These are phyloP conservation scores for Eulithis prunata DNA, from an alignment of 2,888 invertebrate genomes.

Conservation along the genomic window DNA sequence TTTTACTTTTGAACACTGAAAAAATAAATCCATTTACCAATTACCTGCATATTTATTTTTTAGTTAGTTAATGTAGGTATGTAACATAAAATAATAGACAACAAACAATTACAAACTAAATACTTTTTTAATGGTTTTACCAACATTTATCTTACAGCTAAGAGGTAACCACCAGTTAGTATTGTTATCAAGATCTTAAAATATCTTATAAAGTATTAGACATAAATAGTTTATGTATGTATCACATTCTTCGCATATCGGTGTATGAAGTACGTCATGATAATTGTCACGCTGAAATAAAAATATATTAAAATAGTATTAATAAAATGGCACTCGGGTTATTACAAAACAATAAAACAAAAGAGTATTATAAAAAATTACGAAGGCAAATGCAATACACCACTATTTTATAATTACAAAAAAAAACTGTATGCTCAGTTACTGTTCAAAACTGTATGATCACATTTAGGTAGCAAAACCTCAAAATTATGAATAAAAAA, in stretches of 20 bases:
- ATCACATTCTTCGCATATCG: constrained; percentile 70
- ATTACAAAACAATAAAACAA: neutral
- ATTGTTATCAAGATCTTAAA: constrained; percentile 32
- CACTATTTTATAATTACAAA: too few relatives aligned
- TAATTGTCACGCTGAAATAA: constrained; percentile 76
- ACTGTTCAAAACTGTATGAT: too few relatives aligned
- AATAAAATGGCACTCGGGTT: constrained; percentile 42
- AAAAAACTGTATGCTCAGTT: too few relatives aligned
- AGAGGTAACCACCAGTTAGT: constrained; percentile 43
- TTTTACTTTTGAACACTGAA: neutral
- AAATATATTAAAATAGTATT: constrained; percentile 50
- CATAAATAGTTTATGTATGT: constrained; percentile 42
- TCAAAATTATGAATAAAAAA: too few relatives aligned
- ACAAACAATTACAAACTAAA: constrained; percentile 21
- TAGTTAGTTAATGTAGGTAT: too few relatives aligned
- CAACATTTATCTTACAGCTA: constrained; percentile 32
- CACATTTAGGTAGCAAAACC: too few relatives aligned
- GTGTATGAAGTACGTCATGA: constrained; percentile 76
- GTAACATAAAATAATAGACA: neutral
- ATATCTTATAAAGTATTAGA: constrained; percentile 26
- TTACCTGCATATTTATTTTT: neutral
- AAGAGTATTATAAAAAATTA: constrained; percentile 9
- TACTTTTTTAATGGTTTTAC: constrained; percentile 28
- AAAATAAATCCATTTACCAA: constrained; percentile 12
- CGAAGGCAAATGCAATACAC: too few relatives aligned